Evolutionary conservation across 2,888 invertebrate species (phyloP).

Genomic region (Charanyca ferruginea): DNA sequence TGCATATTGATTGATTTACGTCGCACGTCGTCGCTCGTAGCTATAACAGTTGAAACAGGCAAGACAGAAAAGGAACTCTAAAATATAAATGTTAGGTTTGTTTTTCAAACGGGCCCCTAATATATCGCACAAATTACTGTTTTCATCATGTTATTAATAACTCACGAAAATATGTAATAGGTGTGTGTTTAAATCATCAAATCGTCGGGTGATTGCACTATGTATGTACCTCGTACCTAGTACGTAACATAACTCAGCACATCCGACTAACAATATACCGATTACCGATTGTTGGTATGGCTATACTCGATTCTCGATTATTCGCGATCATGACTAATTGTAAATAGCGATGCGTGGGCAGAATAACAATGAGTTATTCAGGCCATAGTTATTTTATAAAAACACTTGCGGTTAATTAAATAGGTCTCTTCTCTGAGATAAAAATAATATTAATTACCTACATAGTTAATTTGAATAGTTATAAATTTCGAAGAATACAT

Average conservation of each 20-base stretch:
- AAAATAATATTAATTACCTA: slow-evolving; percentile 1
- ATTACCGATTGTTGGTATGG: slow-evolving; percentile 23
- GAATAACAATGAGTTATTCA: slow-evolving; percentile 59
- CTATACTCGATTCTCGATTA: slow-evolving; percentile 33
- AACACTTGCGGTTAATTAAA: slow-evolving; percentile 23
- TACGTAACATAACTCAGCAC: slow-evolving; percentile 15
- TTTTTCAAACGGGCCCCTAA: slow-evolving; percentile 19
- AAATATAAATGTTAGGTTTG: not conserved
- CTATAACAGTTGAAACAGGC: not conserved
- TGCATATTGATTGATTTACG: slow-evolving; percentile 38
- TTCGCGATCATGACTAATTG: slow-evolving; percentile 59
- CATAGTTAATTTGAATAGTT: slow-evolving; percentile 5
- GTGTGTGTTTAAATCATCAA: slow-evolving; percentile 39
- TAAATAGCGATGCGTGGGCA: slow-evolving; percentile 56
- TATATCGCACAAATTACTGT: slow-evolving; percentile 18
- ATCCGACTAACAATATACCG: slow-evolving; percentile 32
- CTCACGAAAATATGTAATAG: slow-evolving; percentile 69
- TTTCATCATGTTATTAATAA: slow-evolving; percentile 48
- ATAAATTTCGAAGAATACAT: not conserved
- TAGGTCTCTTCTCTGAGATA: slow-evolving; percentile 16
- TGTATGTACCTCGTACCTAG: not conserved
- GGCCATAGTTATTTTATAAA: slow-evolving; percentile 33
- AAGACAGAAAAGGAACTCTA: not conserved
- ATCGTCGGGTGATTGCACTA: slow-evolving; percentile 45
- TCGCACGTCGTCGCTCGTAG: slow-evolving; percentile 53